phyloP scores from a whole-genome alignment of 2,888 invertebrate species.

The Deladenus siricidicola region DNA sequence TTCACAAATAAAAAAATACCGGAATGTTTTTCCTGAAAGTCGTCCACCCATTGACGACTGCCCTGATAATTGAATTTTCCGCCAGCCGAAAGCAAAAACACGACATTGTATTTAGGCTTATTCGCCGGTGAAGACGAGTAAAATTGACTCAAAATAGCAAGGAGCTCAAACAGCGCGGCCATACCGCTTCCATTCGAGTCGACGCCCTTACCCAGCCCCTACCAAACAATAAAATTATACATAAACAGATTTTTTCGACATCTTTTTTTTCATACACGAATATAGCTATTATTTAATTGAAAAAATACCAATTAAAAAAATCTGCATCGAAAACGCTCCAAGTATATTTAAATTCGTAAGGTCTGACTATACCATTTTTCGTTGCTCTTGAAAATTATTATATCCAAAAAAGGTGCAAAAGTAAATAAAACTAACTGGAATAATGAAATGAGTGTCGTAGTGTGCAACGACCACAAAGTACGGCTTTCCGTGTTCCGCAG shows the following conservation, averaged over 20 bases:
- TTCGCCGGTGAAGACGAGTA: constrained; percentile 41
- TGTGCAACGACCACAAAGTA: constrained; percentile 84
- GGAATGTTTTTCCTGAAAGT: constrained; percentile 66
- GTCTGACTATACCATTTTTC: no score
- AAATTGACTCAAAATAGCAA: constrained; percentile 65
- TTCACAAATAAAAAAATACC: constrained; percentile 11
- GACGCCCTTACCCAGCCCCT: constrained; percentile 78
- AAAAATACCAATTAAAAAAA: no score
- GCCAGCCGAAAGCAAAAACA: constrained; percentile 81
- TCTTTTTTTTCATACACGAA: no score
- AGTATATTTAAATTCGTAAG: no score
- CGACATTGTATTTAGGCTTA: constrained; percentile 40
- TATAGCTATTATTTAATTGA: no score
- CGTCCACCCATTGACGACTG: constrained; percentile 88
- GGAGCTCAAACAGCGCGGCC: constrained; percentile 76
- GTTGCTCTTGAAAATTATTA: no score
- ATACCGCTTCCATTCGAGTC: constrained; percentile 89
- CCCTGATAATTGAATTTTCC: constrained; percentile 91
- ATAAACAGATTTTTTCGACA: not conserved
- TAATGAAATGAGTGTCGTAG: constrained; percentile 80
- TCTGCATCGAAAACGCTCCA: no score
- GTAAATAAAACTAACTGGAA: constrained; percentile 66
- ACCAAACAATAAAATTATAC: constrained; percentile 16
- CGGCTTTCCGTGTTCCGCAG: constrained; percentile 60
- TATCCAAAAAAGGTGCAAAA: not conserved